These are phyloP conservation scores for Pantherophis vulpinus DNA, from an alignment of 2,797 vertebrate species.

Conservation along the genomic window DNA sequence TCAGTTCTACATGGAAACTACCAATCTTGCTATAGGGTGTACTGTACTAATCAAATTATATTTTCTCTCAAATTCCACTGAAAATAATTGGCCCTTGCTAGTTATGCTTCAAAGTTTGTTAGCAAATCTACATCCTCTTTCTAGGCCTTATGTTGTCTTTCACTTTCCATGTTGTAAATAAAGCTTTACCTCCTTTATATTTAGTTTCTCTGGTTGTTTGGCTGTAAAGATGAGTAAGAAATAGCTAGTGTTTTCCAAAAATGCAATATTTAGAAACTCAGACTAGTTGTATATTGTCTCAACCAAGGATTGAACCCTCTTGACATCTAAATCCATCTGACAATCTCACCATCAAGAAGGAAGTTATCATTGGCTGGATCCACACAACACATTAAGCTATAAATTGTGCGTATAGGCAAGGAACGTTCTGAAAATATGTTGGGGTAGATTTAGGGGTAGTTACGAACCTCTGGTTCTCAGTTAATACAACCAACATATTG, in stretches of 20 bases:
- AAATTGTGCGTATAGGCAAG: not conserved
- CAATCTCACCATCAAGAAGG: not conserved
- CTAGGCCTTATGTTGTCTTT: conserved; percentile 28
- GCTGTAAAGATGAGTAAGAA: not conserved
- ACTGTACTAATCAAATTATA: conserved; percentile 5
- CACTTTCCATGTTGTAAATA: conserved; percentile 57
- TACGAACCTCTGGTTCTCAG: not conserved
- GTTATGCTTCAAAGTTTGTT: not conserved
- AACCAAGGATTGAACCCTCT: not conserved
- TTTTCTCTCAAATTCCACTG: conserved; percentile 7
- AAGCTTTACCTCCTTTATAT: conserved; percentile 46
- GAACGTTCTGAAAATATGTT: not conserved
- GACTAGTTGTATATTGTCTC: not conserved
- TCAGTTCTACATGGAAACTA: not conserved
- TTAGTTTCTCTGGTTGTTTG: not conserved
- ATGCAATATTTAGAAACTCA: not conserved
- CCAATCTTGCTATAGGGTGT: conserved; percentile 15
- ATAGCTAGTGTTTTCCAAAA: not conserved
- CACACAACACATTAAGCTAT: not conserved
- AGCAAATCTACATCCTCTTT: conserved; percentile 26
- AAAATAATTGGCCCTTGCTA: not conserved
- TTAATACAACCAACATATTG: not conserved
- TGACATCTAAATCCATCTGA: not conserved
- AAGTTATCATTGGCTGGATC: not conserved
- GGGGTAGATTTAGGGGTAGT: not conserved